Evolutionary conservation across 2,888 invertebrate genomes (phyloP), one percentile per base, ranked within the genome.

Genomic region (Holacanthella duospinosa): DNA sequence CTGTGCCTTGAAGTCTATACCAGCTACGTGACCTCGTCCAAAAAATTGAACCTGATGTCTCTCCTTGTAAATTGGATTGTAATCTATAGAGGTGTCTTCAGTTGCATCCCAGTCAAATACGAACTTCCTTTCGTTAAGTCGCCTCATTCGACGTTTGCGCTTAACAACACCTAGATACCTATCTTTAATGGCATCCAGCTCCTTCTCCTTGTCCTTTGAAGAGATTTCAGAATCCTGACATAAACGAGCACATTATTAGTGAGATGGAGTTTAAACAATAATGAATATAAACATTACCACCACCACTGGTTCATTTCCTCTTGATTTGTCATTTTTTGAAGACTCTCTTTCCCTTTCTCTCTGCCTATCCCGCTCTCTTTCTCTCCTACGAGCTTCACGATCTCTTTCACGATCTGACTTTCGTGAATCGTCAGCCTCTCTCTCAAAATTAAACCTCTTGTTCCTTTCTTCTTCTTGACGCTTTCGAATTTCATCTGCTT

Each of bases 71-170:
- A 99, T 80, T 65, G 87, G 85, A 78, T 99, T 99, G 76, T 99
- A 99, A 80, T 99, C 99, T 67, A 88, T 87, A 1, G 95, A 93
- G 0, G 99, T 99, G 75, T 99, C 99, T 78, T 99, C 99, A 0
- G 91, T 89, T 0, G 94, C 95, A 80, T 99, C 99, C 99, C 99
- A 99, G 79, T 99, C 99, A 78, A 99, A 99, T 0, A 99, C 97
- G 81, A 99, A 99, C 79, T 99, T 99, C 21, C 97, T 82, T 76
- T 99, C 99, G 79, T 99, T 99, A 53, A 99, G 80, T 66, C 97
- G 82, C 24, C 99, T 82, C 0, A 95, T 92, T 64, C 96, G 81
- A 19, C 95, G 84, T 75, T 93, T 93, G 76, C 94, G 93, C 76
- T 95, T 96, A 0, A 92, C 81, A 55, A 93, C 84, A 0, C 97